Conservation (phyloP, 2,113 vertebrate species). For the Apteryx mantelli region DNA sequence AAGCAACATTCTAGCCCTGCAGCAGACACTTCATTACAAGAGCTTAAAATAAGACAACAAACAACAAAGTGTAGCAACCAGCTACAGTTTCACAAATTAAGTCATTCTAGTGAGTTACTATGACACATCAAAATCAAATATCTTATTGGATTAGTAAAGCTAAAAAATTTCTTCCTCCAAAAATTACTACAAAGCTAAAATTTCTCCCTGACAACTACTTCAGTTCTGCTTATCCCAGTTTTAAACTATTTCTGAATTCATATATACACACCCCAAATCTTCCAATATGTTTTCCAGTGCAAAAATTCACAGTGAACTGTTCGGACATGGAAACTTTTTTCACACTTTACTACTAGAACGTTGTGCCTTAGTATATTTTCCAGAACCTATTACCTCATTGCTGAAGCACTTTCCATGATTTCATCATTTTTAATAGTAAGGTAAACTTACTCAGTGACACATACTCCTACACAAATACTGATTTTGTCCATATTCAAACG, state of each 20-base stretch:
- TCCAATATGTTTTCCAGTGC: not conserved
- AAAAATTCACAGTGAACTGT: not conserved
- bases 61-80: not conserved
- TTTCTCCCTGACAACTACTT: not conserved
- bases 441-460: not conserved
- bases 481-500: not conserved
- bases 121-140: not conserved
- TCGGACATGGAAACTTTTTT: not conserved
- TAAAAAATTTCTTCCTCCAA: not conserved
- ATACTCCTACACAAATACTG: not conserved
- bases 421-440: not conserved
- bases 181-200: not conserved
- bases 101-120: not conserved
- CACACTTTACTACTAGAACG: not conserved
- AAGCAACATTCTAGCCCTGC: not conserved
- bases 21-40: not conserved
- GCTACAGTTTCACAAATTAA: not conserved
- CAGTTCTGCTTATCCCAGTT: not conserved
- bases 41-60: not conserved
- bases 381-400: not conserved
- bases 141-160: not conserved
- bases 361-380: not conserved
- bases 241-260: not conserved
- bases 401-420: conserved; percentile 35
- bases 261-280: not conserved